These are phyloP conservation scores for Leucopsar rothschildi DNA, from an alignment of 2,113 vertebrate species.

Conservation along the genomic window DNA sequence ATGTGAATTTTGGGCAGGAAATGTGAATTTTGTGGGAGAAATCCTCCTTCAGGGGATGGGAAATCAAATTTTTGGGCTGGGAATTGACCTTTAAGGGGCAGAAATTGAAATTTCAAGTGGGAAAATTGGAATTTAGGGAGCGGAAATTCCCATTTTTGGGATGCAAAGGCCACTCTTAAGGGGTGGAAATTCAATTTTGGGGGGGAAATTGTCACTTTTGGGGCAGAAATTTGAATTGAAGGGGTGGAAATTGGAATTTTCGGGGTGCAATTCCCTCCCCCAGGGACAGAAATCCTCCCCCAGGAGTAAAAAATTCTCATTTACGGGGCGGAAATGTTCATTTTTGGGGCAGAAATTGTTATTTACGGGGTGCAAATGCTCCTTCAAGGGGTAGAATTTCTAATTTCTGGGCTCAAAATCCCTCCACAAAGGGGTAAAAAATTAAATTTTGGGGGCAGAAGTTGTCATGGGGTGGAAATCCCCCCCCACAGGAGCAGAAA, in stretches of 20 bases:
- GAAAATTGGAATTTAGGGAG: neutral
- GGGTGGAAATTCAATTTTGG: neutral
- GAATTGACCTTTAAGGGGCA: too few relatives aligned
- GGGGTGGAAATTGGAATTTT: neutral
- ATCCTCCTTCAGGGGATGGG: neutral
- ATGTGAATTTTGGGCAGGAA: neutral
- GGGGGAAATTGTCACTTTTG: neutral
- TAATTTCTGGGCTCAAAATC: neutral
- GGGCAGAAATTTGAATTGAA: neutral
- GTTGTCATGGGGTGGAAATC: neutral
- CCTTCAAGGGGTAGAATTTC: neutral
- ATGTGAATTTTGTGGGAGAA: too few relatives aligned
- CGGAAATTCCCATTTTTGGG: neutral
- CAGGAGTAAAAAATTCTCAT: too few relatives aligned
- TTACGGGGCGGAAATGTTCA: neutral
- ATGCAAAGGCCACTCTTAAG: too few relatives aligned
- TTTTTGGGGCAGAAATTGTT: neutral
- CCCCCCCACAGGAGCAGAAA: too few relatives aligned
- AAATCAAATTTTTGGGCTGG: neutral
- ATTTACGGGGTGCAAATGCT: neutral
- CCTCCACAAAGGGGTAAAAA: neutral
- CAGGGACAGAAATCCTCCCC: neutral
- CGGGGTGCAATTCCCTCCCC: too few relatives aligned
- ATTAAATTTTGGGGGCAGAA: neutral
- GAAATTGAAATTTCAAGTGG: neutral